Evolutionary conservation across 2,113 vertebrate species (phyloP).

Genomic region (Poeciliopsis retropinna): DNA sequence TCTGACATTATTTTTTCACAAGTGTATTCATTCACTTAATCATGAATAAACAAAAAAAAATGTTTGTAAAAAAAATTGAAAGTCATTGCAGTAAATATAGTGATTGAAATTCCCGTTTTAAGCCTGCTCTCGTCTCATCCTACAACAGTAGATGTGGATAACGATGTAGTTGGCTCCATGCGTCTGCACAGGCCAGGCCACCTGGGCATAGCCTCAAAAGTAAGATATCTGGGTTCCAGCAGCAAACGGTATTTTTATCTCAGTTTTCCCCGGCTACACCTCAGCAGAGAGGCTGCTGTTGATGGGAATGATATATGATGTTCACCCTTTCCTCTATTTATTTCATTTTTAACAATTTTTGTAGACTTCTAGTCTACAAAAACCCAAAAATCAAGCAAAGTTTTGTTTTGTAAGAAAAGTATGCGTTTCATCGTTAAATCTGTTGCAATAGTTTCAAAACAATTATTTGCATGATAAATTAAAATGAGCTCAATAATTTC

Average conservation of each 20-base stretch:
- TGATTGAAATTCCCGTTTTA: background rate
- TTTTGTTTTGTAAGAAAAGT: too few relatives aligned
- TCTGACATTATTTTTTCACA: too few relatives aligned
- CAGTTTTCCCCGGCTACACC: slow-evolving; percentile 35
- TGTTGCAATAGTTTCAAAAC: too few relatives aligned
- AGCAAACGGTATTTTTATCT: slow-evolving; percentile 51
- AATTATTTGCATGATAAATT: too few relatives aligned
- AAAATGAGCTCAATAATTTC: too few relatives aligned
- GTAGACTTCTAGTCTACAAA: too few relatives aligned
- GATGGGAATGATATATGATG: slow-evolving; percentile 63
- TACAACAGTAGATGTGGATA: slow-evolving; percentile 30
- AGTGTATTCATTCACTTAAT: too few relatives aligned
- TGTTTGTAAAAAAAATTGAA: background rate
- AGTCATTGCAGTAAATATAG: background rate
- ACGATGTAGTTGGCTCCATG: slow-evolving; percentile 36
- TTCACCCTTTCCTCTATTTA: slow-evolving; percentile 50
- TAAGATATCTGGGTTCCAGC: slow-evolving; percentile 35
- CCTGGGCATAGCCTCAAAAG: slow-evolving; percentile 12
- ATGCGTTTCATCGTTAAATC: too few relatives aligned
- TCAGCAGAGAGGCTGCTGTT: slow-evolving; percentile 51
- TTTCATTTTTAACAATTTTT: slow-evolving; percentile 48
- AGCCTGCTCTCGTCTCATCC: slow-evolving; percentile 3
- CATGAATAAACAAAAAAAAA: too few relatives aligned
- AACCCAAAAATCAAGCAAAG: too few relatives aligned
- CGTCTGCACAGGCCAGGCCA: slow-evolving; percentile 28